Conservation (phyloP, 2,888 invertebrate species). For the Urechis unicinctus region DNA sequence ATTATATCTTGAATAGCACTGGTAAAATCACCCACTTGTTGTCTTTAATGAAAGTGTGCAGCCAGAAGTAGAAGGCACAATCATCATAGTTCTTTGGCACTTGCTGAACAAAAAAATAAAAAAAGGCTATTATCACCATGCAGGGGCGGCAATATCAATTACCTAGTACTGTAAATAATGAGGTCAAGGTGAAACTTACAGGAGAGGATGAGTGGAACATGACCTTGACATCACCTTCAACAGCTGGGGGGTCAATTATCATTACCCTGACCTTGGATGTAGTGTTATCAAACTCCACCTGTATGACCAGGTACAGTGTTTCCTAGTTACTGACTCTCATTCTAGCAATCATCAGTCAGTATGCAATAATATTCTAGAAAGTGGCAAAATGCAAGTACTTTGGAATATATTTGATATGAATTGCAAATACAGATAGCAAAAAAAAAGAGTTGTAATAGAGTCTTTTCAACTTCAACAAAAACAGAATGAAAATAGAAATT, state of each 20-base stretch:
- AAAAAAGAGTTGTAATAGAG: no score
- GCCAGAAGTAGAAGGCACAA: slow-evolving; percentile 56
- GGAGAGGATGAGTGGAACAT: slow-evolving; percentile 45
- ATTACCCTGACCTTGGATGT: slow-evolving; percentile 27
- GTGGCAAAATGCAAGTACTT: no score
- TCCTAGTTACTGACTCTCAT: no score
- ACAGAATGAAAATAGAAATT: no score
- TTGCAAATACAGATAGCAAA: no score
- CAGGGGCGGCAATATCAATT: background rate
- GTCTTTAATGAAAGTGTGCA: slow-evolving; percentile 53
- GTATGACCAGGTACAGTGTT: no score
- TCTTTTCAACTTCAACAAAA: no score
- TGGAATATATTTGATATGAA: no score
- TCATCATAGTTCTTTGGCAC: slow-evolving; percentile 53
- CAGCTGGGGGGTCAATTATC: slow-evolving; percentile 24
- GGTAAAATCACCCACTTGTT: slow-evolving; percentile 42
- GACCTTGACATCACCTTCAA: slow-evolving; percentile 50
- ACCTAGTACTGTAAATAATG: background rate
- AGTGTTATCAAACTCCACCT: background rate
- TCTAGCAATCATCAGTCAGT: no score
- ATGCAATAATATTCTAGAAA: no score
- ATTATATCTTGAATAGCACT: no score
- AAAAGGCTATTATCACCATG: background rate
- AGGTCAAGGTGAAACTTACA: slow-evolving; percentile 27
- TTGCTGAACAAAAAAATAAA: background rate